Conservation (phyloP, 2,113 vertebrate genomes). For the Scortum barcoo region DNA sequence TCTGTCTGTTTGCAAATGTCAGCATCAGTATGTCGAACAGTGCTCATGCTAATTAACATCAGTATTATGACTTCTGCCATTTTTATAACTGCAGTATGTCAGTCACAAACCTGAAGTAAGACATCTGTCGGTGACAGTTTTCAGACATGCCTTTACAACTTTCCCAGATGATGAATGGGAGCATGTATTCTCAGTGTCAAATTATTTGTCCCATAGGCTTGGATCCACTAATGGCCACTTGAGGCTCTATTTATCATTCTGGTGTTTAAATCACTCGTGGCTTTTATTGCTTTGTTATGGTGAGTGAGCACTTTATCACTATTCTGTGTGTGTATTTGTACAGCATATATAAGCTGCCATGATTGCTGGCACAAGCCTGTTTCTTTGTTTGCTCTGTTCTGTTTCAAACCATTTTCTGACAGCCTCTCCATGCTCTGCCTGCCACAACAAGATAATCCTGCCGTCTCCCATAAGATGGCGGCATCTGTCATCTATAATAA, state of each 20-base stretch:
- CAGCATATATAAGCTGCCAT: conserved; percentile 12
- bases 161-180: not conserved
- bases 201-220: conserved; percentile 21
- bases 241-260: conserved; percentile 24
- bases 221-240: conserved; percentile 22
- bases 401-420: conserved; percentile 60
- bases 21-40: not conserved
- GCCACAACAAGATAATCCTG: conserved; percentile 78
- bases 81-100: not conserved
- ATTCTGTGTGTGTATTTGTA: conserved; percentile 31
- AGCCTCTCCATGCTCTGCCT: conserved; percentile 59
- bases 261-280: conserved; percentile 26
- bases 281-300: conserved; percentile 36
- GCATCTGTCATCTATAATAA: conserved; percentile 79
- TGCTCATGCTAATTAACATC: not conserved
- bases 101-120: not conserved
- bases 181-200: conserved; percentile 22
- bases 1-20: not conserved
- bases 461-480: conserved; percentile 71
- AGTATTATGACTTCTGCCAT: not conserved
- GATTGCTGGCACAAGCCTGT: conserved; percentile 29
- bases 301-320: conserved; percentile 23
- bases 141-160: not conserved
- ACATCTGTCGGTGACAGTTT: not conserved
- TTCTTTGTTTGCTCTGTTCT: conserved; percentile 54